Base-by-base conservation (phyloP, 2,797 vertebrate species). In the Ficedula albicollis region DNA sequence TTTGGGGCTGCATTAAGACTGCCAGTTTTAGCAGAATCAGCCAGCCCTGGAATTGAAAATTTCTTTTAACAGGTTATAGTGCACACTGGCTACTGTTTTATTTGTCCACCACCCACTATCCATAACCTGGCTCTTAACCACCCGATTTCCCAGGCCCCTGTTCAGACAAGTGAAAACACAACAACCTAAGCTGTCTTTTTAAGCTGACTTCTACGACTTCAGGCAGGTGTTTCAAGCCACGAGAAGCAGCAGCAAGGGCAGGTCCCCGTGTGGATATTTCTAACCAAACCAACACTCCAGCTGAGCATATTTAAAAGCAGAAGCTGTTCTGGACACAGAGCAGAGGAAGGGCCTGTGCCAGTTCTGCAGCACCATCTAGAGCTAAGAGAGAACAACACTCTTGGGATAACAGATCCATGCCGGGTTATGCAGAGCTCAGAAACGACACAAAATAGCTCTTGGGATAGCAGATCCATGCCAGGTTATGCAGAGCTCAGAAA, bases 291-390 rank as follows among this genome's bases (percentile, higher is more conserved):
- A 62, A 2, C 8, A 6, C 15, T 72, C 10, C 36, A 68, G 26
- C 46, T 22, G 27, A 62, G 30, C 4, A 0, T 2, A 11, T 7
- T 41, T 17, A 19, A 78, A 48, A 2, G 17, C 9, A 43, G 48
- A 60, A 60, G 26, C 54, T 20, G 48, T 1, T 32, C n/a, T 0
- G 48, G 22, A 7, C 4, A 1, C 10, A 8, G 22, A 7, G 72
- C 3, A 2, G 9, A 49, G 9, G 29, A 26, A 55, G 44, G 20
- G 27, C 22, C 41, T 34, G 26, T 3, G 10, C 44, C 17, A 39
- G 89, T 68, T 76, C 90, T 41, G 52, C 13, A 25, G 76, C 89
- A 68, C 97, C 97, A 96, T 74, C 97, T 97, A 86, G 93, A 13
- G 97, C 87, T 15, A 17, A 6, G 5, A 34, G 29, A 34, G 54